Base-by-base conservation (phyloP, 1,140 invertebrate genomes). In the Pachypsylla venusta region DNA sequence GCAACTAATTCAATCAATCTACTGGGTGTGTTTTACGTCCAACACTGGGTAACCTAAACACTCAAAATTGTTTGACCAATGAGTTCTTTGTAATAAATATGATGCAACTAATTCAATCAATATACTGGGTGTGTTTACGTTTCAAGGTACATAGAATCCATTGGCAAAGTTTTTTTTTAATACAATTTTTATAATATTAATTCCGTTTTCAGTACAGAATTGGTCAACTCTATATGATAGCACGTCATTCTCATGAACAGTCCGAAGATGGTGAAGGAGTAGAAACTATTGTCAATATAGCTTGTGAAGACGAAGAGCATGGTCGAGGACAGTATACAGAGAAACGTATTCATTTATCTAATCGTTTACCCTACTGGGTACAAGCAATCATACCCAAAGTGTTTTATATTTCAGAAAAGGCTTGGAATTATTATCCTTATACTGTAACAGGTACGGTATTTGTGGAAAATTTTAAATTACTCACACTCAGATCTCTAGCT, bases 401-500 rank as follows among this genome's bases (percentile, higher is more conserved):
- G 71, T 94, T 94, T 74, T 95, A 93, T 72, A 79, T 94, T 0
- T 93, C 85, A 61, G 91, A 94, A 73, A 93, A 92, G 69, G 87
- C 90, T 14, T 94, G 89, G 89, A 95, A 95, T 72, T 93, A 89
- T 74, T 95, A 92, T 75, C 91, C 91, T 48, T 92, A 81, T 69
- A 94, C 91, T 27, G 82, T 89, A 48, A 93, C 90, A 78, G 87
- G 85, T 85, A 75, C 10, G 30, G 16, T 12, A 16, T 35, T 35
- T 35, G 10, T 35, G 10, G n/a, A n/a, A n/a, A n/a, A n/a, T n/a
- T n/a, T n/a, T n/a, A n/a, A n/a, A n/a, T n/a, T n/a, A n/a, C n/a
- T n/a, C n/a, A n/a, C n/a, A n/a, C n/a, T n/a, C n/a, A n/a, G n/a
- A n/a, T n/a, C n/a, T n/a, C n/a, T n/a, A n/a, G n/a, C n/a, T n/a